Evolutionary conservation across 2,113 vertebrate species (phyloP).

Genomic region (Beaufortia kweichowensis): DNA sequence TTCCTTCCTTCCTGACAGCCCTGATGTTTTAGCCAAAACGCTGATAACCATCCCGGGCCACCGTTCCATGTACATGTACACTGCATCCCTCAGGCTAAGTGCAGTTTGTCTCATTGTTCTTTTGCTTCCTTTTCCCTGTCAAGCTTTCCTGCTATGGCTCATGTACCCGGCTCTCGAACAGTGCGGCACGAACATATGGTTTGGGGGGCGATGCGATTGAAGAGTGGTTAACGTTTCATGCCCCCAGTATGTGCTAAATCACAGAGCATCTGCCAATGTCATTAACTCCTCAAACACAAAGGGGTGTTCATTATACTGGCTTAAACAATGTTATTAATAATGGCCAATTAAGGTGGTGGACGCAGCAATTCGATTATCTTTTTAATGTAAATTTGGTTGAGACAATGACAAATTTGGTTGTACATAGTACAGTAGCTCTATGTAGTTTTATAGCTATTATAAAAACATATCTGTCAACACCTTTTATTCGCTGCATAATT

Average conservation of each 20-base stretch:
- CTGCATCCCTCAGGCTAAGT: conserved; percentile 12
- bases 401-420: no score
- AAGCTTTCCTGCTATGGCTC: conserved; percentile 37
- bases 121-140: conserved; percentile 42
- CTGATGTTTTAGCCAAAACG: conserved; percentile 16
- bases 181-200: conserved; percentile 23
- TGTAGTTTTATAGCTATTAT: no score
- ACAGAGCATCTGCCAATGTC: conserved; percentile 30
- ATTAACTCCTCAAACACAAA: conserved; percentile 33
- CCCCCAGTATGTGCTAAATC: conserved; percentile 26
- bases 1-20: conserved; percentile 45
- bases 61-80: conserved; percentile 5
- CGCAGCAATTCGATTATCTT: background rate
- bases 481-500: no score
- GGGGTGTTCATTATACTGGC: background rate
- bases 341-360: background rate
- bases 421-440: no score
- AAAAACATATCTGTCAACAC: no score
- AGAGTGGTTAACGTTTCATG: conserved; percentile 32
- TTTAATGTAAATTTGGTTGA: no score
- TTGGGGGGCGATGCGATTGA: background rate
- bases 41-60: conserved; percentile 32
- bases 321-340: conserved; percentile 8
- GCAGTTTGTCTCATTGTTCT: conserved; percentile 49
- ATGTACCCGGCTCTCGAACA: conserved; percentile 11